phyloP scores from a whole-genome alignment of 1,140 invertebrate genomes.

The Neodiprion virginianus region DNA sequence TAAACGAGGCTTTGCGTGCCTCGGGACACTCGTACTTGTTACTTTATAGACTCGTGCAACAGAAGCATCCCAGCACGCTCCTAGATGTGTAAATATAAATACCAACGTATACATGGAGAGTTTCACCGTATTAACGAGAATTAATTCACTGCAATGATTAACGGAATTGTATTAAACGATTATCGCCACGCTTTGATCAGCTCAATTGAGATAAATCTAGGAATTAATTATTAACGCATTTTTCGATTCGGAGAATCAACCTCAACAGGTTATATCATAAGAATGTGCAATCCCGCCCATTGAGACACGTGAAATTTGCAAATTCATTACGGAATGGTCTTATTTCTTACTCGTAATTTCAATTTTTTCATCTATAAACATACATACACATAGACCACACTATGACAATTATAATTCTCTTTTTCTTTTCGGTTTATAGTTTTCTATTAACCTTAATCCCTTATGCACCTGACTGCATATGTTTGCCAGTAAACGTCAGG shows the following conservation, averaged over 20 bases:
- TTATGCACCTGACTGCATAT: background rate
- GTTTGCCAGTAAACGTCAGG: slow-evolving; percentile 3
- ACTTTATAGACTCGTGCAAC: background rate
- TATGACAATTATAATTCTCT: no score
- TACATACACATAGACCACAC: no score
- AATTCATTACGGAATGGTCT: no score
- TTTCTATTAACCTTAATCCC: slow-evolving; percentile 4
- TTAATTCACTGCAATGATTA: background rate
- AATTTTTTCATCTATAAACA: no score
- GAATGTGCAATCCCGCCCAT: no score
- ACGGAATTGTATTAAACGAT: background rate
- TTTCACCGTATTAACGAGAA: background rate
- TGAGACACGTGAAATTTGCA: no score
- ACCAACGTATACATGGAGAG: no score
- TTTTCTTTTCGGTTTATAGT: background rate
- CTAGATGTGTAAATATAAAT: background rate
- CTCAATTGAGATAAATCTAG: background rate
- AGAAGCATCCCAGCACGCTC: background rate
- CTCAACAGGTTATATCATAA: no score
- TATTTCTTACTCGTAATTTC: no score
- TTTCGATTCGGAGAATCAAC: no score
- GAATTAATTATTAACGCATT: no score
- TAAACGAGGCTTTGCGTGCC: background rate
- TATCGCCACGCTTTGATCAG: background rate
- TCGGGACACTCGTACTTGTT: slow-evolving; percentile 4